phyloP scores from a whole-genome alignment of 2,113 vertebrate genomes.

The Hassar affinis region DNA sequence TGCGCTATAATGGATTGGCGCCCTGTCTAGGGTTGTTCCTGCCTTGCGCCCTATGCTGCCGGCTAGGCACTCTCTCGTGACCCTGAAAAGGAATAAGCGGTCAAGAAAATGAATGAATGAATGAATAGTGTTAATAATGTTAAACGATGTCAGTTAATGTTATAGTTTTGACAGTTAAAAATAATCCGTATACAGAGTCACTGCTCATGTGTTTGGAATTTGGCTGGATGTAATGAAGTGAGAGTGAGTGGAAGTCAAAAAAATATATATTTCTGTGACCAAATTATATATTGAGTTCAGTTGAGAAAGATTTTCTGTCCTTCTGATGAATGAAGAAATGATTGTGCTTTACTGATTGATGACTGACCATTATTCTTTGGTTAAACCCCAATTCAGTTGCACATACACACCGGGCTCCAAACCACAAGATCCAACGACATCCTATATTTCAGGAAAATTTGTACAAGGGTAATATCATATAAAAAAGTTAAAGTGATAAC shows the following conservation, averaged over 20 bases:
- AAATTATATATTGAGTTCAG: not conserved
- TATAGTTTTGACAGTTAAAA: not conserved
- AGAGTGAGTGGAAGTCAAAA: not conserved
- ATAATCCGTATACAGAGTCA: not conserved
- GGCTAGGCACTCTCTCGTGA: too few relatives aligned
- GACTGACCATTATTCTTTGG: not conserved
- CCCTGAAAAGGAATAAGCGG: too few relatives aligned
- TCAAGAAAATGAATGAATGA: too few relatives aligned
- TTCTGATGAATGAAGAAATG: not conserved
- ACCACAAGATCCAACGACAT: not conserved
- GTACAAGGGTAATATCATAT: not conserved
- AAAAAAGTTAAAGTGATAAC: not conserved
- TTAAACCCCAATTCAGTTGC: not conserved
- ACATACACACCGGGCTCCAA: not conserved
- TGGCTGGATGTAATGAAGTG: not conserved
- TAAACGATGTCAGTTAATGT: not conserved
- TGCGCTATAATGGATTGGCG: too few relatives aligned
- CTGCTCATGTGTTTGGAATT: not conserved
- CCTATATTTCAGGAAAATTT: not conserved
- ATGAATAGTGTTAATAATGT: too few relatives aligned
- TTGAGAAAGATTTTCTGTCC: not conserved
- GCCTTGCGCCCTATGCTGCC: too few relatives aligned
- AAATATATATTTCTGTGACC: not conserved
- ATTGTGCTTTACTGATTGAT: too few relatives aligned
- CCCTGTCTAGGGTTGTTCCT: too few relatives aligned